These are phyloP conservation scores for Pteria penguin DNA, from an alignment of 2,888 invertebrate species.

Conservation along the genomic window DNA sequence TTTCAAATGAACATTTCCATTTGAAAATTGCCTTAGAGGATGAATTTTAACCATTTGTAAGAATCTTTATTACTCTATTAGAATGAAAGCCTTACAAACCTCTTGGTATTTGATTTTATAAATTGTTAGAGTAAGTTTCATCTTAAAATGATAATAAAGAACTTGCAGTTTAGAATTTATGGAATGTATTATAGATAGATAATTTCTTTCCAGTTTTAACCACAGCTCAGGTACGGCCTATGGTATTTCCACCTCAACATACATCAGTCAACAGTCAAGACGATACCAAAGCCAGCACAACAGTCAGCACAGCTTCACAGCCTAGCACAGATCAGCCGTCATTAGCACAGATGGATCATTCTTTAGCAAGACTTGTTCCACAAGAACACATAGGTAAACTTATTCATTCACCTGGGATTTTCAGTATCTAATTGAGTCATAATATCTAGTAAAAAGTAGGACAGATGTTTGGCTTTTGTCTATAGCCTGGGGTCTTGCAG, in stretches of 20 bases:
- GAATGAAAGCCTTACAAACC: too few relatives aligned
- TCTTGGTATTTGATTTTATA: too few relatives aligned
- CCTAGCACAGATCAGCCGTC: not conserved
- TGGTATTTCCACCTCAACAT: slow-evolving; percentile 32
- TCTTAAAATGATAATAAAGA: not conserved
- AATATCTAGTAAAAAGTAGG: too few relatives aligned
- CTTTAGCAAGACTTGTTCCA: not conserved
- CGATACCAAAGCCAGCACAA: slow-evolving; percentile 3
- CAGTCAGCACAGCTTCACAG: not conserved
- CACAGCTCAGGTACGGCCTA: slow-evolving; percentile 43
- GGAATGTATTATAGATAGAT: not conserved
- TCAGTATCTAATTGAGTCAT: too few relatives aligned
- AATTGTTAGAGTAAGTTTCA: too few relatives aligned
- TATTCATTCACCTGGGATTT: too few relatives aligned
- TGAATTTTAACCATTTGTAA: too few relatives aligned
- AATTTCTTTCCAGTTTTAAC: slow-evolving; percentile 33
- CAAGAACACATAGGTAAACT: not conserved
- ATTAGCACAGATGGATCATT: not conserved
- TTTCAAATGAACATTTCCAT: too few relatives aligned
- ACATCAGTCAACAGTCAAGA: not conserved
- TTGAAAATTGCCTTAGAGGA: too few relatives aligned
- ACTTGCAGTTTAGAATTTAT: not conserved
- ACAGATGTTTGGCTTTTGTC: too few relatives aligned
- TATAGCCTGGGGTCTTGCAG: too few relatives aligned
- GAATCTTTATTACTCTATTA: too few relatives aligned